Evolutionary conservation across 92 coral and sea anemone genomes (phyloP), one percentile per base, ranked within the genome.

Genomic region (Metridium senile): DNA sequence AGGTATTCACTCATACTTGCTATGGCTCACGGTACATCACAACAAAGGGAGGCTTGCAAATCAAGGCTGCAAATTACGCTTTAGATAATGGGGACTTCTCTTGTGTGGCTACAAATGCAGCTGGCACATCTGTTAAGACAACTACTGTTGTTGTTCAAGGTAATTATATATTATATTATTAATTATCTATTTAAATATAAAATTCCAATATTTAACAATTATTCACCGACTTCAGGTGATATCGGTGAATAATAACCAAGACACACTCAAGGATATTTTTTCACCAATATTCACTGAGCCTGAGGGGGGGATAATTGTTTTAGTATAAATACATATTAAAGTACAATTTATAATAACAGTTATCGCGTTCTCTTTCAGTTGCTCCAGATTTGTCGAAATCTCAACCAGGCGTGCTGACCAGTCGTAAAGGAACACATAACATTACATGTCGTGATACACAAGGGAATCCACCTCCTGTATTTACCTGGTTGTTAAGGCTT

Each of bases 391-490:
- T 74, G 70, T 68, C 28, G 26, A 28, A 25, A 29, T 20, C 31
- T 29, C 2, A 28, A 3, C 22, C 20, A 16, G n/a, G 21, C 21
- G 21, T 18, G 2, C 39, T 54, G 3, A 2, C n/a, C n/a, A n/a
- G n/a, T n/a, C 61, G 3, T 17, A 4, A 54, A 54, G 49, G 49
- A 39, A 39, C 8, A 6, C 49, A 4, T 39, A 39, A 39, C 69
- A 33, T 73, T 7, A 73, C 67, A 1, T 73, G 78, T 54, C 34
- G n/a, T 19, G 78, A 63, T 0, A 33, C 1, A 6, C 0, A 33
- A 73, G 78, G 78, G 27, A 73, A 73, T 11, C 78, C 78, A 13
- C 54, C 78, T n/a, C 78, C 78, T 56, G 31, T 33, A 11, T 73
- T 73, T 53, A 33, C 11, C 31, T 73, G 78, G 78, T 19, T 11